Base-by-base conservation (phyloP, 2,113 vertebrate genomes). In the Formicarius rufipectus region DNA sequence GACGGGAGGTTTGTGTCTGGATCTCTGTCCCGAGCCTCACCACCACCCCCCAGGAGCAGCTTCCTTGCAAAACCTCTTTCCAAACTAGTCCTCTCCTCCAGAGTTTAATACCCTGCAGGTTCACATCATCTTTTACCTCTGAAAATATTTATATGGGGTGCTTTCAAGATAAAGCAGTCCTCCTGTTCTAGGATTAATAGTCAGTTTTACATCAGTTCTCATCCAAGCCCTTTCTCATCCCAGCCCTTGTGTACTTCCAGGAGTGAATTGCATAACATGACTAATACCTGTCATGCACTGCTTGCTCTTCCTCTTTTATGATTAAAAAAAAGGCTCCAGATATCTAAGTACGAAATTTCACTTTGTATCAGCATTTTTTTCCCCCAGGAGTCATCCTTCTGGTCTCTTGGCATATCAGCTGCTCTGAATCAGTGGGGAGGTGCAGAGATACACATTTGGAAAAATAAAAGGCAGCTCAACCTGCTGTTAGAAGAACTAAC, bases 401-500 rank as follows among this genome's bases (percentile, higher is more conserved):
- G 7, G 19, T 69, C 71, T 66, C 21, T 33, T 68, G 69, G 53
- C 37, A 6, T 7, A 58, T 47, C 25, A 81, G 55, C 55, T 0
- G 4, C 62, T 55, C 75, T 76, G 72, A 42, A 69, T 69, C 68
- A 30, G 40, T 23, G 19, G 42, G 49, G n/a, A 85, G 47, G 30
- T 62, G 76, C 5, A 18, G 1, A 42, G 2, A 52, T 6, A 44
- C 0, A 3, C 58, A 52, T 58, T 69, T 83, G 78, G 74, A 73
- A 93, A 87, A 74, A 71, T 31, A 75, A 68, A 84, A 89, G 58
- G 64, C 71, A 77, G 47, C 28, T 76, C 81, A 72, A 53, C 50
- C 80, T 71, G 86, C 86, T 92, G 66, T 68, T 89, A 64, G 47
- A 59, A 80, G 72, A 95, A 45, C 71, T 58, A 93, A 87, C 52